A percentile compares a stretch with the other conserved stretches of the same genome.
Evolutionary conservation across 2,113 vertebrate genomes (phyloP).

Genomic region (Muntiacus muntjak): DNA sequence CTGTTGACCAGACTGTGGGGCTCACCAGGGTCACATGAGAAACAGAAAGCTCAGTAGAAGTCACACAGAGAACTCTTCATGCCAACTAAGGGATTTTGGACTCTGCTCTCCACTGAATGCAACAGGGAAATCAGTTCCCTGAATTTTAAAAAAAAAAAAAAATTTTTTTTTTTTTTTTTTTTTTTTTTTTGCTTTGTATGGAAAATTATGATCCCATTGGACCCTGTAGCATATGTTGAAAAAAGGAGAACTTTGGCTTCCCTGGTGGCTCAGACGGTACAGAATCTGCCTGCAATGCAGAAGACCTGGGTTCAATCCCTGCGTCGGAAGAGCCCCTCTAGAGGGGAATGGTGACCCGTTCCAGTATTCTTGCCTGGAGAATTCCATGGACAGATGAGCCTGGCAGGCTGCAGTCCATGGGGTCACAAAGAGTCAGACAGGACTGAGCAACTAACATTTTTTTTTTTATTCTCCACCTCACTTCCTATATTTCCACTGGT

Average conservation of each 20-base stretch:
- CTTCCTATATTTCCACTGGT: neutral
- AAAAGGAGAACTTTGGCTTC: neutral
- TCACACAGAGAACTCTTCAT: neutral
- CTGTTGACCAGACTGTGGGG: neutral
- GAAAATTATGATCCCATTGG: neutral
- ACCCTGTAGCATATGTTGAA: neutral
- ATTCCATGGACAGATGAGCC: neutral
- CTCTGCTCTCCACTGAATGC: neutral
- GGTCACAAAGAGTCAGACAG: neutral
- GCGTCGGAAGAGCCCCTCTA: rapidly evolving
- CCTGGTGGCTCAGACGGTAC: neutral
- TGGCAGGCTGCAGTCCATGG: neutral
- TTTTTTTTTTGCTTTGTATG: neutral
- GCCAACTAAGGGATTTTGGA: neutral
- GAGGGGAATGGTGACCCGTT: neutral
- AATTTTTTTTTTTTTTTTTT: neutral
- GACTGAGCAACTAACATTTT: neutral
- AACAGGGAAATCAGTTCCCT: neutral
- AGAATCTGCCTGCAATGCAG: neutral
- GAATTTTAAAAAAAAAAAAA: neutral
- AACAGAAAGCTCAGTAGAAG: neutral
- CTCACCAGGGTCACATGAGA: neutral
- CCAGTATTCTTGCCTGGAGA: neutral
- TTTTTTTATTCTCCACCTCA: neutral
- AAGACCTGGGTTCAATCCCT: neutral